Evolutionary conservation across 2,797 vertebrate genomes (phyloP), one percentile per base, ranked within the genome.

Genomic region (Propithecus deckenii): DNA sequence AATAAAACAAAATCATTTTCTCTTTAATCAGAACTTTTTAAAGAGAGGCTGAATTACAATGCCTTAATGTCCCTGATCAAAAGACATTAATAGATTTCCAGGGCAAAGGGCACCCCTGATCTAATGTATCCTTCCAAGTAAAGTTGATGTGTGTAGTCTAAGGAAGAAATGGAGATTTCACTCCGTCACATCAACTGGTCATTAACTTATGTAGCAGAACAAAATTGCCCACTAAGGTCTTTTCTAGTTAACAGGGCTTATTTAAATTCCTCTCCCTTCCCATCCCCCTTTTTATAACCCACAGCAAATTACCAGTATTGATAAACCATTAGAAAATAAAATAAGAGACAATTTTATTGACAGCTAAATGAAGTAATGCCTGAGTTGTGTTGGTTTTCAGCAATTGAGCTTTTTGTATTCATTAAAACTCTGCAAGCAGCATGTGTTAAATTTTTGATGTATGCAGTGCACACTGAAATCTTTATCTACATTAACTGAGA

Each of bases 271-370:
- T 84, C 75, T 71, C 57, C 32, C 67, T 97, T 72, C 71, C 57
- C 63, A 63, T 23, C 28, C 52, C 41, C 94, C 89, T 92, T 95
- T 98, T 98, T 98, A 98, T 98, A 98, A 98, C 96, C 98, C 95
- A 94, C 76, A 90, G 96, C 98, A 98, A 99, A 99, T 98, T 98
- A 98, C 97, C 0, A 15, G 94, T 98, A 98, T 99, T 81, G 98
- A 99, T 98, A 99, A 98, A 98, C 98, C 97, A 95, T 99, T 98
- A 98, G 97, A 98, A 99, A 98, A 98, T 98, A 98, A 99, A 99
- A 98, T 97, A 98, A 98, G 98, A 98, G 98, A 96, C 97, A 98
- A 86, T 92, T 81, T 94, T 79, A 91, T 98, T 92, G 97, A 98
- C 97, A 98, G 97, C 92, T 96, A 98, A 98, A 98, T 98, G 98